Evolutionary conservation across 2,888 invertebrate genomes (phyloP).

Genomic region (Archaeoteleia sp.): DNA sequence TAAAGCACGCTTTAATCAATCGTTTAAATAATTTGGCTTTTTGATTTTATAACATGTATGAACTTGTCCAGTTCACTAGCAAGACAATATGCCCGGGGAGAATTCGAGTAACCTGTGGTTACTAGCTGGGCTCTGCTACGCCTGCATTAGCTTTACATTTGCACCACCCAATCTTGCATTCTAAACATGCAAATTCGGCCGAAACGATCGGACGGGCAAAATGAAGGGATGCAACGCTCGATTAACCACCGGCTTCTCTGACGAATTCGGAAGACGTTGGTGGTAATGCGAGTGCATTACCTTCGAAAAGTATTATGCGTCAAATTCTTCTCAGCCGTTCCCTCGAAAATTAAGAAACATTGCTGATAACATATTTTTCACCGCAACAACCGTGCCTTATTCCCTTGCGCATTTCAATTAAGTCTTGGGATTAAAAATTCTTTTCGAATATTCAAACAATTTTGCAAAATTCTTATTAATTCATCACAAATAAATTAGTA

Average conservation of each 20-base stretch:
- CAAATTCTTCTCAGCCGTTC: conserved; percentile 54
- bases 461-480: too few relatives aligned
- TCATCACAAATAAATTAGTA: too few relatives aligned
- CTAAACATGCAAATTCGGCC: conserved; percentile 68
- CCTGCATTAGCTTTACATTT: conserved; percentile 65
- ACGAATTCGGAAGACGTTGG: conserved; percentile 50
- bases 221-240: conserved; percentile 59
- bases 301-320: conserved; percentile 25
- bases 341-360: conserved; percentile 1
- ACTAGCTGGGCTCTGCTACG: conserved; percentile 61
- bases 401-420: background rate
- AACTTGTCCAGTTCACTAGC: too few relatives aligned
- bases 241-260: conserved; percentile 57
- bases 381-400: background rate
- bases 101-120: conserved; percentile 70
- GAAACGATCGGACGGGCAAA: conserved; percentile 66
- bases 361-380: conserved; percentile 9
- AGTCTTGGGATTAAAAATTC: background rate
- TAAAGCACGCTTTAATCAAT: too few relatives aligned
- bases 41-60: too few relatives aligned
- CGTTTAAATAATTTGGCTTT: too few relatives aligned
- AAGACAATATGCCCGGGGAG: conserved; percentile 56
- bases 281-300: conserved; percentile 53
- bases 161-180: conserved; percentile 65
- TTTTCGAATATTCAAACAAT: too few relatives aligned